These are phyloP conservation scores for Coracias cyanogaster DNA, from an alignment of 2,797 vertebrate genomes.

Conservation along the genomic window DNA sequence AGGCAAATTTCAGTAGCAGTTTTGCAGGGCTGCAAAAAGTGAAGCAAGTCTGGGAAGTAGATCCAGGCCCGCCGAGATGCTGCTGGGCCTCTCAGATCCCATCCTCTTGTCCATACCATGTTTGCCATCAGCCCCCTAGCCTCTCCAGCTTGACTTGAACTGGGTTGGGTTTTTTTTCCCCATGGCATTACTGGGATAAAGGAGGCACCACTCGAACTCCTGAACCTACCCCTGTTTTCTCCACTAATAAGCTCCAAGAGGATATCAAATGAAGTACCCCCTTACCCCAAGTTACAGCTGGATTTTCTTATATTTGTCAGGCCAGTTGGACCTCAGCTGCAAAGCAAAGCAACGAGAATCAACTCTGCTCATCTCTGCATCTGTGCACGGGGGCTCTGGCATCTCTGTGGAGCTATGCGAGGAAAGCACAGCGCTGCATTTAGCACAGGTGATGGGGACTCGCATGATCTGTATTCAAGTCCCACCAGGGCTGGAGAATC, in stretches of 20 bases:
- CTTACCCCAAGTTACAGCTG: background rate
- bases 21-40: background rate
- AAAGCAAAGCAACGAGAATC: background rate
- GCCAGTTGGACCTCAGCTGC: background rate
- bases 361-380: background rate
- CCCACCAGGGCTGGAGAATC: background rate
- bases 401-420: rapidly evolving
- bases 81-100: background rate
- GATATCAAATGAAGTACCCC: background rate
- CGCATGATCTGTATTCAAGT: background rate
- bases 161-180: background rate
- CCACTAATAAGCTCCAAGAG: background rate
- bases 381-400: background rate
- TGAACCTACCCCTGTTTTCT: background rate
- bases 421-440: background rate
- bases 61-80: background rate
- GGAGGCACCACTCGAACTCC: background rate
- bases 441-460: background rate
- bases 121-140: background rate
- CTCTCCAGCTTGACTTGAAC: background rate
- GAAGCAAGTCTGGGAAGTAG: background rate
- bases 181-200: background rate
- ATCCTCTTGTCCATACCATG: background rate
- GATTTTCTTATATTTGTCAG: background rate
- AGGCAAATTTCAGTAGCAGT: background rate